Evolutionary conservation across 2,888 invertebrate species (phyloP), one percentile per base, ranked within the genome.

Genomic region (Lepidocyrtoides sp.): DNA sequence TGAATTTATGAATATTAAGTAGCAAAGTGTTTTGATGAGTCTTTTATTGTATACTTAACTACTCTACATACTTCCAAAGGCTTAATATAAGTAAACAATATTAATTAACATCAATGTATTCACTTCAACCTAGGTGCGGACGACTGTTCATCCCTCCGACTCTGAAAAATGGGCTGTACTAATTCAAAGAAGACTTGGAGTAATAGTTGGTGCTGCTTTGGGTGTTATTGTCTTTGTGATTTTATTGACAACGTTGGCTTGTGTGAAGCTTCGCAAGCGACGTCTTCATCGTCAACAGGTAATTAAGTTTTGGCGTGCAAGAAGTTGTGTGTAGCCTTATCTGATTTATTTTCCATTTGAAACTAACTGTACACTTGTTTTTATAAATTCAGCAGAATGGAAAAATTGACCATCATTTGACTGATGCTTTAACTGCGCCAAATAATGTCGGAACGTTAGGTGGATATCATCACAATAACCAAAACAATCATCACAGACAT

Each of bases 161-260:
- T 92, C 60, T 92, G 94, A 97, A 48, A 86, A 77, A 79, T 91
- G 90, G 82, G 97, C 97, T 91, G 97, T 98, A 94, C 96, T 98
- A 54, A 77, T 89, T 44, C 97, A 98, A 3, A 96, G 98, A 91
- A 96, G 98, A 93, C 96, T 98, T 88, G 98, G 98, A 41, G 96
- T 98, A 93, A 98, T 98, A 94, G 97, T 98, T 87, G 98, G 98
- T 82, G 97, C 98, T 95, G 97, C 97, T 95, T 97, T 98, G 96
- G 98, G 98, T 84, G 97, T 98, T 94, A 96, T 98, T 92, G 97
- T 98, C 79, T 98, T 98, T 95, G 96, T 98, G 83, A 97, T 98
- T 32, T 96, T 98, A 94, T 97, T 98, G 87, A 97, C 98, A n/a
- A 97, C 97, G 69, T 96, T 98, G 93, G 98, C 97, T 32, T 98